Base-by-base conservation (phyloP, 2,888 invertebrate genomes). In the Orthosia cruda region DNA sequence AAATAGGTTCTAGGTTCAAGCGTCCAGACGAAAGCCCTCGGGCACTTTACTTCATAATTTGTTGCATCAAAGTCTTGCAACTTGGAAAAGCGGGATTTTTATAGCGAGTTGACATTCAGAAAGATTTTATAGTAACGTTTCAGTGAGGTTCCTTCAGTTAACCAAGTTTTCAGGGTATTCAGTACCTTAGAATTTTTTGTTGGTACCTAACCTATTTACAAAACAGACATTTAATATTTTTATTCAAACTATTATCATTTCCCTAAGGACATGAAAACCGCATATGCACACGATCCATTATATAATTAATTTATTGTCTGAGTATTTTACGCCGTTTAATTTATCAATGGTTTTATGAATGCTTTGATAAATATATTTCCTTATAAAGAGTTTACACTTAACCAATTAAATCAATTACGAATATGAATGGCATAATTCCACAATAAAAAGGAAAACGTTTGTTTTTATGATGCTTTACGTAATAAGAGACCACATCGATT, bases 41-140 rank as follows among this genome's bases (percentile, higher is more conserved):
- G 54, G n/a, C n/a, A n/a, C 45, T 66, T 59, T 23, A 58, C 32
- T 58, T 80, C 47, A 61, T 54, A 77, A 73, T 64, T 80, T 77
- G 16, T 80, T 49, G 26, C 58, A 40, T 80, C 23, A 47, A 80
- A 77, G 76, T 76, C 47, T 75, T 61, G 13, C 0, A 59, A 59
- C n/a, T 59, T 73, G 13, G 13, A 73, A 62, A 73, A n/a, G 20
- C 13, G 1, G 20, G 23, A 47, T 74, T 74, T 63, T 58, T 11
- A 71, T 49, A 71, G 20, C 59, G 13, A 49, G 54, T 57, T 61
- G 2, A 11, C 13, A 18, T 62, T 54, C 13, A 61, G 9, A 20
- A 61, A 52, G n/a, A 18, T n/a, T 59, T 71, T 61, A 23, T n/a
- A 12, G 11, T 15, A n/a, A 23, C 13, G n/a, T 69, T 58, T n/a